phyloP scores from a whole-genome alignment of 1,140 invertebrate genomes.

The Chionoecetes opilio region DNA sequence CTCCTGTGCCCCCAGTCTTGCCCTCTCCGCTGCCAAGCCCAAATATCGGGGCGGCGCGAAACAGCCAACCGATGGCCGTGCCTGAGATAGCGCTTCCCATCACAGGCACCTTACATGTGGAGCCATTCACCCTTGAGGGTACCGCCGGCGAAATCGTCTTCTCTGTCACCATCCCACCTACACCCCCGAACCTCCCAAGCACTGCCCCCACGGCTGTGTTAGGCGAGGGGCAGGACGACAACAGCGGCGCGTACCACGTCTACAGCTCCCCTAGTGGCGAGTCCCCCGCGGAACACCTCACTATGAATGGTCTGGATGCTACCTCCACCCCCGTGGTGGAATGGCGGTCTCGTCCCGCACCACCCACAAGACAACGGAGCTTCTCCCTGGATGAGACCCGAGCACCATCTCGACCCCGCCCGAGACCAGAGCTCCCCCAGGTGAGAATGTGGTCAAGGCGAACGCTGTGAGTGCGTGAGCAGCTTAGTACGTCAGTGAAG shows the following conservation, averaged over 20 bases:
- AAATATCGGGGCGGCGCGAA: neutral
- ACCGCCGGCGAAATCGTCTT: constrained; percentile 57
- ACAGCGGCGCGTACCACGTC: neutral
- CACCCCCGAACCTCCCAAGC: neutral
- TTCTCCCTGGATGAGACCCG: constrained; percentile 70
- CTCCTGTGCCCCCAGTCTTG: neutral
- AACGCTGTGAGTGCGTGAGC: neutral
- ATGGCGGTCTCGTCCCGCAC: neutral
- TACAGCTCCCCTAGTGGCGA: neutral
- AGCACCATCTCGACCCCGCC: neutral
- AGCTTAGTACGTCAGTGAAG: no score
- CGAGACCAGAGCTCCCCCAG: neutral
- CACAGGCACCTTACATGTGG: constrained; percentile 65
- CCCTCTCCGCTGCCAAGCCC: neutral
- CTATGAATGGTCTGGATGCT: neutral
- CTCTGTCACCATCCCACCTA: constrained; percentile 70
- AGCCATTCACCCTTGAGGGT: constrained; percentile 13
- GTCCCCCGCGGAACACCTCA: neutral
- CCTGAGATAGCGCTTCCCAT: constrained; percentile 70
- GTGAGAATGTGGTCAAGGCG: neutral
- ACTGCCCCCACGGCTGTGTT: neutral
- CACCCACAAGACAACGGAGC: constrained; percentile 59
- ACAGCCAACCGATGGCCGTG: neutral
- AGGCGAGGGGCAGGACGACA: neutral
- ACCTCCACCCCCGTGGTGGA: constrained; percentile 34